Base-by-base conservation (phyloP, 2,888 invertebrate species). In the Girardia tigrina region DNA sequence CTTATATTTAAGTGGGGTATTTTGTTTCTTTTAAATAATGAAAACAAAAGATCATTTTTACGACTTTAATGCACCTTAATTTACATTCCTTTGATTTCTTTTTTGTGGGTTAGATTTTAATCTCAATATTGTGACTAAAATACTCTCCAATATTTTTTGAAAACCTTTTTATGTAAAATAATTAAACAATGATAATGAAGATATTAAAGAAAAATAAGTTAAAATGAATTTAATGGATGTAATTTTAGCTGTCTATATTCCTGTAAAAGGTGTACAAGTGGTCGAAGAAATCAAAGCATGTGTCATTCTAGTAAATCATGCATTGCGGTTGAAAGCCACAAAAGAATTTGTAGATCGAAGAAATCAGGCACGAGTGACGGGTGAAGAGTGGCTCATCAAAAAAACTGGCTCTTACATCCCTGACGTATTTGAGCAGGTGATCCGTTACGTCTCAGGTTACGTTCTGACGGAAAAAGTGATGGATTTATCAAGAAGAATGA, bases 341-440 rank as follows among this genome's bases (percentile, higher is more conserved):
- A 84, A 84, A 75, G 85, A 85, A 78, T 85, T 83, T 56, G 80
- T 79, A 12, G 85, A 85, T 79, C 78, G 85, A 26, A 78, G 79
- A 29, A 81, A 82, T 0, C 78, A 77, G 12, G 78, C 16, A 80
- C 69, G 81, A 26, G 80, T 81, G 1, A 80, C 80, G 16, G 85
- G 86, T 1, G 86, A 86, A 79, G 85, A 86, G 79, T 86, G 86
- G 86, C 80, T 86, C 23, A 83, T 85, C 0, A 84, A 84, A 78
- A 83, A 84, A 79, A 82, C 81, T 1, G 86, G 86, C 14, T 85
- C 86, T 4, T 86, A 86, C 79, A 80, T 86, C 29, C 86, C 86
- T n/a, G 85, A 85, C 6, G 86, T 85, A 0, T 85, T 86, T 79
- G 86, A 86, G 78, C 85, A 86, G 79, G 84, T 86, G 4, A 83